Conservation (phyloP, 2,888 invertebrate species). For the Brenthis ino region DNA sequence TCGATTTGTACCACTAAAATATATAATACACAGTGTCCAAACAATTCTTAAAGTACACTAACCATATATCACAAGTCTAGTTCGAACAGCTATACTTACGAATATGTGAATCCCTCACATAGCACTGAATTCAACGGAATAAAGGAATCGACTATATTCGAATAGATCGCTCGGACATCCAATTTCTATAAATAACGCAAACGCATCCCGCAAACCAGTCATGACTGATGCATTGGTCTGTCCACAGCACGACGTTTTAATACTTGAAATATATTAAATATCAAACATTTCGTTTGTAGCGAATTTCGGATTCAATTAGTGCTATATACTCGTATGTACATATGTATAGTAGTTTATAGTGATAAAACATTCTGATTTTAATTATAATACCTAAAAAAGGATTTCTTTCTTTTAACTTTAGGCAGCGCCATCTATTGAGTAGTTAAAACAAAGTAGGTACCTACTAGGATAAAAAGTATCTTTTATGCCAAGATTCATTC, state of each 20-base stretch:
- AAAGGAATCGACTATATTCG: constrained; percentile 27
- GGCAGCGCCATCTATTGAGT: too few species aligned
- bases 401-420: too few species aligned
- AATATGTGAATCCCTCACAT: neutral
- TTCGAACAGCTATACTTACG: too few species aligned
- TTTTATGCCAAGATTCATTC: too few species aligned
- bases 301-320: constrained; percentile 4
- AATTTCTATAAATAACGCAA: constrained; percentile 43
- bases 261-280: constrained; percentile 9
- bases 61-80: too few species aligned
- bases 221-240: constrained; percentile 42
- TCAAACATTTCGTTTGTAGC: constrained; percentile 11
- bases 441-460: too few species aligned
- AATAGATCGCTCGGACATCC: constrained; percentile 37
- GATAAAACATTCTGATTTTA: neutral
- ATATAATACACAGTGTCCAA: too few species aligned
- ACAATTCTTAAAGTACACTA: too few species aligned
- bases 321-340: neutral
- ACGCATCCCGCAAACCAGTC: constrained; percentile 33
- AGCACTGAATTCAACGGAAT: constrained; percentile 12
- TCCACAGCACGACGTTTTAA: constrained; percentile 30
- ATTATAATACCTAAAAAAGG: too few species aligned
- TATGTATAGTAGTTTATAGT: neutral
- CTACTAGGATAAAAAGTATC: too few species aligned
- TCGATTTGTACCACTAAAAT: too few species aligned